Base-by-base conservation (phyloP, 2,888 invertebrate genomes). In the Clitarchus hookeri region DNA sequence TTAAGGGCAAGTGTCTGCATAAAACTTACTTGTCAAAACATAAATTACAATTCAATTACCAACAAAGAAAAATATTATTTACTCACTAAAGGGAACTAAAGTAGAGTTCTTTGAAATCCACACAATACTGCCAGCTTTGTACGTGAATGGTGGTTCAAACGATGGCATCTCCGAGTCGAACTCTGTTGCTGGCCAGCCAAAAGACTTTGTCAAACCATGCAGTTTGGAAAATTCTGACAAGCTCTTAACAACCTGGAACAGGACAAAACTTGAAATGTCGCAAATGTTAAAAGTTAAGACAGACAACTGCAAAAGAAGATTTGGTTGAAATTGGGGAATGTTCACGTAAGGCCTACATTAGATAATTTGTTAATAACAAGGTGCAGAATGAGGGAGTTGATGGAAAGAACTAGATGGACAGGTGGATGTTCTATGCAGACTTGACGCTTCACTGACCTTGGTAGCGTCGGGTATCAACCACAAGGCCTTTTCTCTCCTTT, bases 41-140 rank as follows among this genome's bases (percentile, higher is more conserved):
- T 16, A 27, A 27, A 83, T 44, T 36, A 13, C 83, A 26, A 6
- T 13, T 83, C 4, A 25, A 19, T 36, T 25, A 44, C 36, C 48
- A 53, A 84, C 11, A 13, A 27, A 84, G n/a, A 84, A 16, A 53
- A 53, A 26, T n/a, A 65, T 25, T 84, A 13, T 27, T 2, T 53
- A 87, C 86, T 48, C 86, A 88, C 88, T 84, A 23, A 88, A 85
- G 36, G 87, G 87, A 25, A 36, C 0, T 0, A 88, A 25, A 19
- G 83, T 83, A 13, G 26, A 80, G 83, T 88, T 86, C n/a, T 27
- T 83, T 6, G 87, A 27, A 16, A 23, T 78, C 88, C 88, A 88
- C 19, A 88, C 79, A n/a, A 86, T 78, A 19, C 48, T 36, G 44
- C 86, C 88, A 23, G 80, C 83, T 54, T n/a, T 87, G 78, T 86